Percentiles rank a stretch among this genome's conserved stretches.
These are phyloP conservation scores for Calephelis perditalis DNA, from an alignment of 2,888 invertebrate genomes.

Conservation along the genomic window DNA sequence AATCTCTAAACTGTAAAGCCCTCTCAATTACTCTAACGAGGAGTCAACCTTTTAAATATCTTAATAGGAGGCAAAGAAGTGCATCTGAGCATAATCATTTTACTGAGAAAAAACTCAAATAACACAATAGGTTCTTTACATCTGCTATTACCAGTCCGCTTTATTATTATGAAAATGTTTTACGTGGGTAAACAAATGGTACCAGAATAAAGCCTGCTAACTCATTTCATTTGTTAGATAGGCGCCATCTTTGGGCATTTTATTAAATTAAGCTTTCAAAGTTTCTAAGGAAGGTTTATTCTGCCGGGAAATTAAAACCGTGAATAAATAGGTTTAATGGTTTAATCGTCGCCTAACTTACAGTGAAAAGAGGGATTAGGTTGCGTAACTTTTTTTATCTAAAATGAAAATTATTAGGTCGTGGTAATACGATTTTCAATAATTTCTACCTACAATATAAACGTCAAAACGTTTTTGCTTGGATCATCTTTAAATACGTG, in stretches of 20 bases:
- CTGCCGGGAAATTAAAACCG: constrained; percentile 6
- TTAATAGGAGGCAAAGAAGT: constrained; percentile 11
- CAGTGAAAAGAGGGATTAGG: too few species aligned
- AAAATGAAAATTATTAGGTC: too few species aligned
- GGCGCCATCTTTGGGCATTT: constrained; percentile 14
- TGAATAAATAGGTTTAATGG: not conserved
- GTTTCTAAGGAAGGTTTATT: constrained; percentile 9
- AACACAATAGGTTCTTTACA: constrained; percentile 15
- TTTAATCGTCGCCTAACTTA: not conserved
- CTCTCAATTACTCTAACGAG: constrained; percentile 5
- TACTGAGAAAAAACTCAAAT: constrained; percentile 9
- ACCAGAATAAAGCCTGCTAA: constrained; percentile 12
- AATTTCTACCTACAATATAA: too few species aligned
- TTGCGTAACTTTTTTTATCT: too few species aligned
- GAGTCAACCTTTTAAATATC: not conserved
- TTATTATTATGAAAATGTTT: constrained; percentile 19
- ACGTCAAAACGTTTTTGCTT: too few species aligned
- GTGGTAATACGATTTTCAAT: too few species aligned
- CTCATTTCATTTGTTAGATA: constrained; percentile 15
- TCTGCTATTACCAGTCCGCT: constrained; percentile 12
- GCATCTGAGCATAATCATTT: constrained; percentile 12
- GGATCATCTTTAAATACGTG: too few species aligned
- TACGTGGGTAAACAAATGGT: constrained; percentile 15
- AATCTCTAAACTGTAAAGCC: not conserved
- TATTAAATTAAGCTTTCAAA: constrained; percentile 8